Percentiles rank a stretch among this genome's conserved stretches.
These are phyloP conservation scores for Mastomys natalensis DNA, from an alignment of 2,113 vertebrate species.

Conservation along the genomic window DNA sequence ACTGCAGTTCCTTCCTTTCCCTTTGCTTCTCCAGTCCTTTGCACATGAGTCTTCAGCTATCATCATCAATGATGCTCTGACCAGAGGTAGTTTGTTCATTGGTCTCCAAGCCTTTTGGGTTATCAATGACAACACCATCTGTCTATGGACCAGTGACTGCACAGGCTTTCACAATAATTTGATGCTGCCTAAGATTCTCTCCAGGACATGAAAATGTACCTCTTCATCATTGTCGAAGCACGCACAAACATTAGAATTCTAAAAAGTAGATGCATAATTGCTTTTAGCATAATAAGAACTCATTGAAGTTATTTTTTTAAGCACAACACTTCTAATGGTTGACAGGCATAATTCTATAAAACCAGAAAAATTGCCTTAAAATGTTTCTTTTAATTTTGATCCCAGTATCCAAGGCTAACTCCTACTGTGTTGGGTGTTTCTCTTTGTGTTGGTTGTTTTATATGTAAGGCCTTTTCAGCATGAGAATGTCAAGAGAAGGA, in stretches of 20 bases:
- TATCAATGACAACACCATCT: not conserved
- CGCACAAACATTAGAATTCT: not conserved
- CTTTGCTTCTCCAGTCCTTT: not conserved
- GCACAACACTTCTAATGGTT: not conserved
- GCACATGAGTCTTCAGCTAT: too few species aligned
- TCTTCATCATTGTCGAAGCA: not conserved
- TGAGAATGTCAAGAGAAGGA: not conserved
- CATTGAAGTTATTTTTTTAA: constrained; percentile 26
- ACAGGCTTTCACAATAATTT: not conserved
- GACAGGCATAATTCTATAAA: not conserved
- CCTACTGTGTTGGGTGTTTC: not conserved
- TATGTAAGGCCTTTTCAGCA: not conserved
- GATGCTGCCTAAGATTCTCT: not conserved
- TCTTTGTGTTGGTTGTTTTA: not conserved
- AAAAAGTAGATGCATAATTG: not conserved
- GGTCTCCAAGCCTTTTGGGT: accelerated
- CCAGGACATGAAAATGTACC: not conserved
- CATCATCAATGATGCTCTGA: too few species aligned
- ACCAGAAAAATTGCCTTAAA: not conserved
- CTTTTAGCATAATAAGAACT: not conserved
- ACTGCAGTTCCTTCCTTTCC: not conserved
- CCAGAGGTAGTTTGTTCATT: not conserved
- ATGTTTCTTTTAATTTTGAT: not conserved
- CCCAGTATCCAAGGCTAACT: not conserved
- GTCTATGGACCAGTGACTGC: not conserved